Base-by-base conservation (phyloP, 2,888 invertebrate species). In the Phyllotreta striolata region DNA sequence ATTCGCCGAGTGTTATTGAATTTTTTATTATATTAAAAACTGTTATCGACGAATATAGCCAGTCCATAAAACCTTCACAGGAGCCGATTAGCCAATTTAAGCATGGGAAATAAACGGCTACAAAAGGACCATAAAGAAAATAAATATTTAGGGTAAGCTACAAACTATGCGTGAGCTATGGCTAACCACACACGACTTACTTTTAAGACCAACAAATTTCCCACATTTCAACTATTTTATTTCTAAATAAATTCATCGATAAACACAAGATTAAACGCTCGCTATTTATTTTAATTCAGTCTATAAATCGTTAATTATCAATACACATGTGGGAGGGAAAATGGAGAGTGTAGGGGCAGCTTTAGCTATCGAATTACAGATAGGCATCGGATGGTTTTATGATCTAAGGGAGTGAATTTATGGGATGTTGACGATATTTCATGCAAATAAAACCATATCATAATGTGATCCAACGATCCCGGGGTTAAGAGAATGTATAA, bases 361-460 rank as follows among this genome's bases (percentile, higher is more conserved):
- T 51, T 51, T 52, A 43, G 3, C 6, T 12, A 67, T 66, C 68
- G 68, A 72, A 72, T 72, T 72, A 63, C 64, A 66, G 62, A 66
- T 64, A 64, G 66, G 67, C 66, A 66, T 71, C 66, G 57, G 66
- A 49, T 49, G 49, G 57, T 69, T 70, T 71, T 68, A 70, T 66
- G 61, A 62, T 65, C 63, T 47, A 41, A 12, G 58, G 66, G 63
- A 66, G 75, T 73, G 74, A 76, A 74, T 77, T 74, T 75, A 75
- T 74, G 74, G 74, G 75, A 76, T 76, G 76, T 77, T 76, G 76
- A 77, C 76, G 75, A 75, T 75, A 76, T 76, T 75, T 73, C 73
- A 76, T 76, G 76, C 73, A 76, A 77, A 77, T 76, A 72, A 72
- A 68, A 68, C 54, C 62, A 63, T 67, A 65, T 54, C 60, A 67